Base-by-base conservation (phyloP, 1,140 invertebrate genomes). In the Plutomurus gul region DNA sequence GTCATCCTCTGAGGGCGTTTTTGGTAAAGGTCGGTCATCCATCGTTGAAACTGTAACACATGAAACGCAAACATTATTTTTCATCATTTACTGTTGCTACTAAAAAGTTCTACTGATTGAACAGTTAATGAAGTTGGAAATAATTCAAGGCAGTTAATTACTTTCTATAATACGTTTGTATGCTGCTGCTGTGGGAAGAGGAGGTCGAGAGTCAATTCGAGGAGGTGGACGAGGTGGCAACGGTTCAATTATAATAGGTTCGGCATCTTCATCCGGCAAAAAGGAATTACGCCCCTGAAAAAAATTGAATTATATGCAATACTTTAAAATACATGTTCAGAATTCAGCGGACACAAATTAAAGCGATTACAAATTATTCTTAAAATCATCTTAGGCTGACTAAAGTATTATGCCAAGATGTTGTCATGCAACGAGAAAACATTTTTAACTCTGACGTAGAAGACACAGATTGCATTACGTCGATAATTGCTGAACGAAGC, bases 251-350 rank as follows among this genome's bases (percentile, higher is more conserved):
- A n/a, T 70, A 47, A 11, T 11, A 10, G 13, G 11, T 10, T 65
- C 37, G 16, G 79, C 47, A 18, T 71, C 73, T 36, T 65, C 36
- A n/a, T 83, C 82, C 4, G 79, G 40, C 46, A 80, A 56, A 49
- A 83, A 83, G 16, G 40, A 43, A 36, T 51, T 80, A 11, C 77
- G 78, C 16, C 82, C 82, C 82, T 83, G 46, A 18, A 51, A 37
- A 39, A 6, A 56, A 74, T 56, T 37, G 47, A 77, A 70, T 11
- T n/a, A n/a, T n/a, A n/a, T n/a, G n/a, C n/a, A n/a, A n/a, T n/a
- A n/a, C n/a, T n/a, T n/a, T n/a, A n/a, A n/a, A n/a, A n/a, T n/a
- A n/a, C n/a, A n/a, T n/a, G n/a, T n/a, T n/a, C n/a, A n/a, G n/a
- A n/a, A n/a, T n/a, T n/a, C n/a, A n/a, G n/a, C n/a, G n/a, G n/a